Conservation (phyloP, 1,140 invertebrate species). For the Drosophila hydei region DNA sequence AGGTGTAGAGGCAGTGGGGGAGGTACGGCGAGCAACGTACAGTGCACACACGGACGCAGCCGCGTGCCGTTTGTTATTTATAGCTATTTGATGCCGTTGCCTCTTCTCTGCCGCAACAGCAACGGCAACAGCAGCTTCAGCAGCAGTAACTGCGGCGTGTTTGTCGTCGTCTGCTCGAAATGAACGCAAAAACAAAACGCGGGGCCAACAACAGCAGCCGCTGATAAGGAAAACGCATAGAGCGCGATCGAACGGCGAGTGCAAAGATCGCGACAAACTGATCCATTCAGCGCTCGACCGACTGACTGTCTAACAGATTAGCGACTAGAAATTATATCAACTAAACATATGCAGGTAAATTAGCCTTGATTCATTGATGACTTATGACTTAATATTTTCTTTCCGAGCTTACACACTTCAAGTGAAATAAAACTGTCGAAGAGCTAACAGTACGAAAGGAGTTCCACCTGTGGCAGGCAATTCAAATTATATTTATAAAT, state of each 20-base stretch:
- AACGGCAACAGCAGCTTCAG: conserved; percentile 22
- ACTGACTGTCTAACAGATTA: conserved; percentile 26
- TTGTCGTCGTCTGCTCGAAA: conserved; percentile 44
- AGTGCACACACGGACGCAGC: conserved; percentile 53
- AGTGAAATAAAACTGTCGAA: not conserved
- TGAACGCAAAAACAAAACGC: conserved; percentile 45
- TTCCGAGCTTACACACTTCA: not conserved
- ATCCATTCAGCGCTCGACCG: conserved; percentile 21
- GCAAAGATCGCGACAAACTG: conserved; percentile 49
- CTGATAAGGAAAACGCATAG: conserved; percentile 62
- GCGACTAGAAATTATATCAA: conserved; percentile 4
- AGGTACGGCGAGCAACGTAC: conserved; percentile 6
- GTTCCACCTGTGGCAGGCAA: conserved; percentile 31
- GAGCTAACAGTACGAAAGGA: not conserved
- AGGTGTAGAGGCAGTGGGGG: conserved; percentile 3
- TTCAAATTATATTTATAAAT: not conserved
- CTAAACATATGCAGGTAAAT: not conserved
- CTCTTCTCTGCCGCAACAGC: conserved; percentile 2
- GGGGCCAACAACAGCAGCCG: conserved; percentile 9
- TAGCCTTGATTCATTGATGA: not conserved
- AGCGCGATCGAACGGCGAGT: conserved; percentile 38
- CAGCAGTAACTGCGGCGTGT: conserved; percentile 19
- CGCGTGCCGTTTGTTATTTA: conserved; percentile 77
- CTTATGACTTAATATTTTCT: not conserved
- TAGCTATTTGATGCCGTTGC: conserved; percentile 35